A percentile compares a stretch with the other conserved stretches of the same genome.
Conservation (phyloP, 2,888 invertebrate species). For the Drosophila melanocephala region DNA sequence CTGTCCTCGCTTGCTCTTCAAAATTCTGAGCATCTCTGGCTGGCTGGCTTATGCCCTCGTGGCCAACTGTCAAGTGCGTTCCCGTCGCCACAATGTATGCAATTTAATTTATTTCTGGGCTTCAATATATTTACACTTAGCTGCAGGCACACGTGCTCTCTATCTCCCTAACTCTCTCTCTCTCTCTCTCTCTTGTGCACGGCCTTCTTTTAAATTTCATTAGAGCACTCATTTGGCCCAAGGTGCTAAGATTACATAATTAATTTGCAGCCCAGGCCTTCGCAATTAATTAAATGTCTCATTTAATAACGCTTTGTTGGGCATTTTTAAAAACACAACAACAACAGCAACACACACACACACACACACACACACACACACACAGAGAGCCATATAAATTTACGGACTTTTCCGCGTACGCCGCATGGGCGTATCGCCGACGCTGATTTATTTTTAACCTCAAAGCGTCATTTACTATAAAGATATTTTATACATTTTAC, state of each 20-base stretch:
- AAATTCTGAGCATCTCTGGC: slow-evolving; percentile 7
- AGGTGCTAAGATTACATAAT: slow-evolving; percentile 82
- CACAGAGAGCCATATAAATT: slow-evolving; percentile 44
- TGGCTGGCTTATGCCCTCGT: slow-evolving; percentile 58
- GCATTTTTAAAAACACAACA: slow-evolving; percentile 70
- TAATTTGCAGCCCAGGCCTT: slow-evolving; percentile 69
- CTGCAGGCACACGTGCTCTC: slow-evolving; percentile 30
- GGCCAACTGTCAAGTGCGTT: slow-evolving; percentile 72
- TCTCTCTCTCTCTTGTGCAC: not conserved
- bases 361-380: slow-evolving; percentile 17
- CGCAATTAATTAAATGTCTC: slow-evolving; percentile 82
- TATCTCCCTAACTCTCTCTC: not conserved
- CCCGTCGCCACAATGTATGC: slow-evolving; percentile 54
- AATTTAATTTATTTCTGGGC: slow-evolving; percentile 75
- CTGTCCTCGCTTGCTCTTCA: slow-evolving; percentile 23
- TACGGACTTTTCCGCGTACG: slow-evolving; percentile 64
- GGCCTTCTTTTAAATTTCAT: slow-evolving; percentile 62
- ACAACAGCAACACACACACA: slow-evolving; percentile 28
- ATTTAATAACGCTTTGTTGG: slow-evolving; percentile 82
- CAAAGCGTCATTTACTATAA: slow-evolving; percentile 76
- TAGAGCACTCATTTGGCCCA: slow-evolving; percentile 67
- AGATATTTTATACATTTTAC: slow-evolving; percentile 55
- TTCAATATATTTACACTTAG: slow-evolving; percentile 41
- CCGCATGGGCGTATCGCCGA: slow-evolving; percentile 38
- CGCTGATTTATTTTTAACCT: slow-evolving; percentile 78